These are phyloP conservation scores for Callionymus lyra DNA, from an alignment of 2,113 vertebrate genomes.

Conservation along the genomic window DNA sequence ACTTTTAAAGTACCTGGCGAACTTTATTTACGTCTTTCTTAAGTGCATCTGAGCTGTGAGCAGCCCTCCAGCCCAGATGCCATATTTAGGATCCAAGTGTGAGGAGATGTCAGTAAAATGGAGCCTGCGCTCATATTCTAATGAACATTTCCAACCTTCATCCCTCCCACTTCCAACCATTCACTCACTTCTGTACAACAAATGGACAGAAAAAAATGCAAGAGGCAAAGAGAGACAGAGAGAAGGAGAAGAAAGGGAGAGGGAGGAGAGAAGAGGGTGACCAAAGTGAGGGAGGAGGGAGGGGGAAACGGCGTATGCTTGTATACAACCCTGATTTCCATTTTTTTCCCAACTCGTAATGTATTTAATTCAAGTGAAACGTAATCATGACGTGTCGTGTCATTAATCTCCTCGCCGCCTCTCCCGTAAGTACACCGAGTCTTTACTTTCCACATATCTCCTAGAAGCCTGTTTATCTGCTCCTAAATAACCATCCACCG, in stretches of 20 bases:
- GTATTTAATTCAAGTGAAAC: slow-evolving; percentile 81
- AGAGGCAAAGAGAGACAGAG: slow-evolving; percentile 23
- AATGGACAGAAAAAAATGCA: slow-evolving; percentile 32
- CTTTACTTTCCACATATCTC: slow-evolving; percentile 69
- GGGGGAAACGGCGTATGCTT: slow-evolving; percentile 73
- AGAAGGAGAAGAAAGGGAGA: slow-evolving; percentile 14
- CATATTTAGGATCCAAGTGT: slow-evolving; percentile 61
- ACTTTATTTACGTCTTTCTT: not conserved
- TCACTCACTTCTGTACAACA: slow-evolving; percentile 62
- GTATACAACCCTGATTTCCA: slow-evolving; percentile 74
- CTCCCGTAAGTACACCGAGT: slow-evolving; percentile 76
- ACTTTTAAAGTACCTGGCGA: no score
- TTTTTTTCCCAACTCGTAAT: slow-evolving; percentile 78
- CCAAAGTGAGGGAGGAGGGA: slow-evolving; percentile 65
- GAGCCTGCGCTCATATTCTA: slow-evolving; percentile 68
- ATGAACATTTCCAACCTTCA: slow-evolving; percentile 75
- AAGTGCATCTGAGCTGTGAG: slow-evolving; percentile 27
- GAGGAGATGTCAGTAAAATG: slow-evolving; percentile 70
- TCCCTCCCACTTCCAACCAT: slow-evolving; percentile 58
- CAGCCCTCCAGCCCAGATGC: slow-evolving; percentile 53
- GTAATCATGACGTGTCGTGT: slow-evolving; percentile 80
- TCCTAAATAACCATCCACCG: slow-evolving; percentile 21
- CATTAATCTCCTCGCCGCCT: slow-evolving; percentile 78
- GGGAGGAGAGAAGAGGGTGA: slow-evolving; percentile 42
- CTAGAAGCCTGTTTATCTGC: slow-evolving; percentile 47